Conservation (phyloP, 1,140 invertebrate species). For the Trichonephila inaurata region DNA sequence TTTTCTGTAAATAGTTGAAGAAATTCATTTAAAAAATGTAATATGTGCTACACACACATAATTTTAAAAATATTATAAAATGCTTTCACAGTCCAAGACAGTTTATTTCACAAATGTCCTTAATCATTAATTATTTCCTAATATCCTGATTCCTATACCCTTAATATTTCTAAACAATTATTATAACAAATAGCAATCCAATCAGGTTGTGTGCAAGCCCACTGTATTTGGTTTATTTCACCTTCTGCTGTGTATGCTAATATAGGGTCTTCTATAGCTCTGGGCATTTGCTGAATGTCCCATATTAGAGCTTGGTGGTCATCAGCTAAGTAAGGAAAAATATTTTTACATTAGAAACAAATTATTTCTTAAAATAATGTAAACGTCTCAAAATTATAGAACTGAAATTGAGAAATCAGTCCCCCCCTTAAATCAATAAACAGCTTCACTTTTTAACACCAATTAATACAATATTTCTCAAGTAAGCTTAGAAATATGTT, state of each 20-base stretch:
- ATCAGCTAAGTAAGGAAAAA: constrained; percentile 83
- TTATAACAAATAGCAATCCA: constrained; percentile 99
- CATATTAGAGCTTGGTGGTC: constrained; percentile 99
- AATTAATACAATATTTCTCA: too few species aligned
- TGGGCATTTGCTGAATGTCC: constrained; percentile 99
- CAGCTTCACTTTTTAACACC: too few species aligned
- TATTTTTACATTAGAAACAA: neutral
- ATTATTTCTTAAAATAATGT: neutral
- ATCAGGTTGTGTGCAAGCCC: constrained; percentile 99
- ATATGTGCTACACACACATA: neutral
- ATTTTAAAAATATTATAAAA: neutral
- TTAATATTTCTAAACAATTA: constrained; percentile 97
- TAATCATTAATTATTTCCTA: constrained; percentile 75
- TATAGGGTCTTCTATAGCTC: constrained; percentile 99
- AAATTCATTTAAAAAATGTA: too few species aligned
- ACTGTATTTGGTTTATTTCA: constrained; percentile 99
- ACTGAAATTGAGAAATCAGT: too few species aligned
- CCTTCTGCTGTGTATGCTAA: constrained; percentile 98
- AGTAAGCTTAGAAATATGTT: too few species aligned
- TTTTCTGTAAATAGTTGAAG: too few species aligned
- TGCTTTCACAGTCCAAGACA: constrained; percentile 32
- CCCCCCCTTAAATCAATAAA: too few species aligned
- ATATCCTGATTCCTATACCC: constrained; percentile 86
- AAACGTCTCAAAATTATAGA: too few species aligned
- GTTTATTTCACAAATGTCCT: constrained; percentile 62